Conservation (phyloP, 2,797 vertebrate genomes). For the Capromys pilorides region DNA sequence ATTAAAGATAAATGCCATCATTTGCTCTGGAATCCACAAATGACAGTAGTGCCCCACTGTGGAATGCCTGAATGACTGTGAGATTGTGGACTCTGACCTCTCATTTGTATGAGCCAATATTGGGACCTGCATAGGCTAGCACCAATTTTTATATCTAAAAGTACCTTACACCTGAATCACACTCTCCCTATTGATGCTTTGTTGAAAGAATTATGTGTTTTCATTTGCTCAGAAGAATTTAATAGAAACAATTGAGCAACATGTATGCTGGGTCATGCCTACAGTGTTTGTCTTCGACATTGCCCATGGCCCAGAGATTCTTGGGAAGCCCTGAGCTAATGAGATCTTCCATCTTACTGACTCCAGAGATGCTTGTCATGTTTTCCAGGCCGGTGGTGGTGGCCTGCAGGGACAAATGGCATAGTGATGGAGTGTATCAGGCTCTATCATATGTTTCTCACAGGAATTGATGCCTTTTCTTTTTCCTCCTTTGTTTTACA, state of each 20-base stretch:
- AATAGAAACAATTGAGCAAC: neutral
- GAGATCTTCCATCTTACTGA: neutral
- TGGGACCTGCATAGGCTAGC: neutral
- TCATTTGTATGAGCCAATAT: neutral
- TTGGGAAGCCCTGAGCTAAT: neutral
- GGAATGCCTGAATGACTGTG: neutral
- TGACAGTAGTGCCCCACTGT: neutral
- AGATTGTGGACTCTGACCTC: no score
- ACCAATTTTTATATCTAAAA: constrained; percentile 19
- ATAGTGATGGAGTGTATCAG: neutral
- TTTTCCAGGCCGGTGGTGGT: neutral
- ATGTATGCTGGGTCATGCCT: neutral
- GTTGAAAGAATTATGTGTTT: neutral
- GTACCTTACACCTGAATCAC: neutral
- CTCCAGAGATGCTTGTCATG: neutral
- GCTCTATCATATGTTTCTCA: neutral
- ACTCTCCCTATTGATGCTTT: neutral
- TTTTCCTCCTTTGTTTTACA: neutral
- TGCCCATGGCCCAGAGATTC: neutral
- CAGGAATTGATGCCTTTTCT: neutral
- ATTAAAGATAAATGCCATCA: neutral
- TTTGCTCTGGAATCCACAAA: neutral
- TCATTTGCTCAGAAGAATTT: constrained; percentile 22
- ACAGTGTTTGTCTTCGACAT: neutral
- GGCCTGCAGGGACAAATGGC: neutral